These are phyloP conservation scores for Campoletis raptor DNA, from an alignment of 2,888 invertebrate species.

Conservation along the genomic window DNA sequence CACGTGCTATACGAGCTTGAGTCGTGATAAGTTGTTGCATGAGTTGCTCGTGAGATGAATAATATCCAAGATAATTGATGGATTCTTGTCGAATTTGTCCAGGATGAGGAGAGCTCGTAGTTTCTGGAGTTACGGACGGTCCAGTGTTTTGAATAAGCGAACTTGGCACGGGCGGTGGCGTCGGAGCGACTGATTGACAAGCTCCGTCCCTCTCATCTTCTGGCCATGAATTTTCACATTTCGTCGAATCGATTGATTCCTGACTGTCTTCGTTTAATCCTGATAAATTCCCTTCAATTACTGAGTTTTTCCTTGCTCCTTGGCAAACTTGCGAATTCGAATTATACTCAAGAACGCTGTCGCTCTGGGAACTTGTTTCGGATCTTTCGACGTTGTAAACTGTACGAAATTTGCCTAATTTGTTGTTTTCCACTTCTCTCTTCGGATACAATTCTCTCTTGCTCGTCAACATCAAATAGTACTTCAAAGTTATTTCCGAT, in stretches of 20 bases:
- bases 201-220: constrained; percentile 67
- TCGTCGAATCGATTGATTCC: constrained; percentile 51
- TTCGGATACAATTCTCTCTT: constrained; percentile 88
- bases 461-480: constrained; percentile 82
- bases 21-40: constrained; percentile 88
- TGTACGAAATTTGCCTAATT: constrained; percentile 88
- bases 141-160: constrained; percentile 76
- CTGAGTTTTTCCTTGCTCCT: constrained; percentile 63
- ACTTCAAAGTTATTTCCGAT: constrained; percentile 81
- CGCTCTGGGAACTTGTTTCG: constrained; percentile 75
- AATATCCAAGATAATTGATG: constrained; percentile 90
- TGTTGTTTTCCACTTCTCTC: constrained; percentile 87
- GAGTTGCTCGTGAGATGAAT: constrained; percentile 89
- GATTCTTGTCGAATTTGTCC: constrained; percentile 86
- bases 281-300: constrained; percentile 60
- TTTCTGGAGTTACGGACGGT: constrained; percentile 56
- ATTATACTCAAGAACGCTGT: constrained; percentile 77
- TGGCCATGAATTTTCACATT: constrained; percentile 47
- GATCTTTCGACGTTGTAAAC: constrained; percentile 85
- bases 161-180: constrained; percentile 83
- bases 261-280: constrained; percentile 60
- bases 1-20: constrained; percentile 86
- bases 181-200: constrained; percentile 76
- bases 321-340: constrained; percentile 61
- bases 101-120: constrained; percentile 76